Evolutionary conservation across 2,888 invertebrate genomes (phyloP).

Genomic region (Slavum lentiscoides): DNA sequence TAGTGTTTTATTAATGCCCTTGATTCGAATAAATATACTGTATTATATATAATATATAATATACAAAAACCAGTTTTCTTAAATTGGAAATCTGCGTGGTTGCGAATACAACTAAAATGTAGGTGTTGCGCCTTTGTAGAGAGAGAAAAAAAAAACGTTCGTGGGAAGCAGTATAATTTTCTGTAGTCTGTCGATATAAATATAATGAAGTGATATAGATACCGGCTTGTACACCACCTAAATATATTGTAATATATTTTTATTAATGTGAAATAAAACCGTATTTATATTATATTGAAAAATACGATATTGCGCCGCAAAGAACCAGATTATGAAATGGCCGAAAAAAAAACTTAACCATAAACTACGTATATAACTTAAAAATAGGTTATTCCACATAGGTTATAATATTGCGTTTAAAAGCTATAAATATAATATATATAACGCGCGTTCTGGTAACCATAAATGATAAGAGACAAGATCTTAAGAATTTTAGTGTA

Average conservation of each 20-base stretch:
- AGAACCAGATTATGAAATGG: too few species aligned
- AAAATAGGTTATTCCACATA: slow-evolving; percentile 3
- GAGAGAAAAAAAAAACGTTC: slow-evolving; percentile 29
- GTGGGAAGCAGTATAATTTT: slow-evolving; percentile 42
- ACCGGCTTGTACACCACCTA: background rate
- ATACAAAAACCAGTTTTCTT: slow-evolving; percentile 43
- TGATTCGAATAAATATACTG: slow-evolving; percentile 8
- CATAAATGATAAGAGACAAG: slow-evolving; percentile 33
- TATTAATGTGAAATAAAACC: slow-evolving; percentile 1
- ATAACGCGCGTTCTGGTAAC: slow-evolving; percentile 12
- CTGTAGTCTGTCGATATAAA: slow-evolving; percentile 15
- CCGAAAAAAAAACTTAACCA: too few species aligned
- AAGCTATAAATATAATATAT: slow-evolving; percentile 38
- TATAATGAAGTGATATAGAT: background rate
- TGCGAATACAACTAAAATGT: slow-evolving; percentile 35
- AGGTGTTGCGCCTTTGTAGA: slow-evolving; percentile 39
- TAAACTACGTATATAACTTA: background rate
- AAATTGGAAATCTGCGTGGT: slow-evolving; percentile 44
- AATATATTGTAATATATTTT: slow-evolving; percentile 20
- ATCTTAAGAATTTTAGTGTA: slow-evolving; percentile 20
- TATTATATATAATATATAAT: slow-evolving; percentile 6
- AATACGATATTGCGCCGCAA: too few species aligned
- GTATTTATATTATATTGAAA: background rate
- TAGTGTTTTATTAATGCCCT: background rate
- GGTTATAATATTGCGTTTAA: background rate